A percentile compares a stretch with the other conserved stretches of the same genome.
Evolutionary conservation across 2,888 invertebrate species (phyloP).

Genomic region (Gryllus longicercus): DNA sequence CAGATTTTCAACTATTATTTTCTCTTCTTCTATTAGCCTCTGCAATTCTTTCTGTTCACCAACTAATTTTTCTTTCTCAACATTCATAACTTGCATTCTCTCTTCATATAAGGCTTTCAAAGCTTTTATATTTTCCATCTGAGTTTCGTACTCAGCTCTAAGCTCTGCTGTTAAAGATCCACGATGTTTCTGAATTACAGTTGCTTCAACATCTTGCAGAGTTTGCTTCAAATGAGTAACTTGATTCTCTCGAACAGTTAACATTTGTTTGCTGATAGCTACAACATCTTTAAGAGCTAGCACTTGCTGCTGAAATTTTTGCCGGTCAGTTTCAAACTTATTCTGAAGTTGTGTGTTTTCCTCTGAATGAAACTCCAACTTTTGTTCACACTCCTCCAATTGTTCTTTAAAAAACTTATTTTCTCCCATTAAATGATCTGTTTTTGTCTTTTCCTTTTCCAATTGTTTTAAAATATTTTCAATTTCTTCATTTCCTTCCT

Average conservation of each 20-base stretch:
- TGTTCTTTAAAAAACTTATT: slow-evolving; percentile 20
- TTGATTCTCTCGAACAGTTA: slow-evolving; percentile 68
- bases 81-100: slow-evolving; percentile 65
- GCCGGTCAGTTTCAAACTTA: slow-evolving; percentile 61
- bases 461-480: slow-evolving; percentile 29
- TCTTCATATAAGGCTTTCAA: slow-evolving; percentile 63
- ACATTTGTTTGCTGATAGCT: slow-evolving; percentile 69
- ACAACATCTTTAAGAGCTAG: slow-evolving; percentile 71
- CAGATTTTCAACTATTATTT: slow-evolving; percentile 51
- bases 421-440: not conserved
- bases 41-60: slow-evolving; percentile 44
- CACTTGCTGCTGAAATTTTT: slow-evolving; percentile 66
- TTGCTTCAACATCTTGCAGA: slow-evolving; percentile 66
- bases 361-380: slow-evolving; percentile 47
- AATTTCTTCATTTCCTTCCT: slow-evolving; percentile 48
- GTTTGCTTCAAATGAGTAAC: slow-evolving; percentile 60
- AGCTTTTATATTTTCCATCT: slow-evolving; percentile 64
- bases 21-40: slow-evolving; percentile 39
- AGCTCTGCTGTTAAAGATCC: slow-evolving; percentile 64
- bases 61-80: slow-evolving; percentile 53
- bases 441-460: slow-evolving; percentile 22
- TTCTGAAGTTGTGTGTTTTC: slow-evolving; percentile 62
- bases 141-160: slow-evolving; percentile 71
- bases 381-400: not conserved
- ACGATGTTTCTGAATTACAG: slow-evolving; percentile 67